Evolutionary conservation across 1,140 invertebrate species (phyloP).

Genomic region (Eriocheir sinensis): DNA sequence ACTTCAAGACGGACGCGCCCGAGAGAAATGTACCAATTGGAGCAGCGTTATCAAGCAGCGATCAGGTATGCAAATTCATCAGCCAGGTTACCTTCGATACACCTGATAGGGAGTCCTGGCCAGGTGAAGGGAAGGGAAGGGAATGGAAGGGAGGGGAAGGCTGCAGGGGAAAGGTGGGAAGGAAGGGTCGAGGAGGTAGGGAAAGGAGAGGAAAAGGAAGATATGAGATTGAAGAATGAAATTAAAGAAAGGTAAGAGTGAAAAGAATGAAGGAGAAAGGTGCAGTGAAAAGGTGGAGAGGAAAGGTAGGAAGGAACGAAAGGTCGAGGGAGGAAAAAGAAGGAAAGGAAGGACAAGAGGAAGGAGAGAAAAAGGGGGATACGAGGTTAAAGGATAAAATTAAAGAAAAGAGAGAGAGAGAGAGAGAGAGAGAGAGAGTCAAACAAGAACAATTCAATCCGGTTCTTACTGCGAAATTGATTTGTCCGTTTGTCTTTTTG

Average conservation of each 20-base stretch:
- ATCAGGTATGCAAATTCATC: constrained; percentile 64
- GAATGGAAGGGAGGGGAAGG: not conserved
- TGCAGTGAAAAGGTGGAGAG: not conserved
- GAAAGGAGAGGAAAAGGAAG: not conserved
- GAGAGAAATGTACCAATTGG: constrained; percentile 48
- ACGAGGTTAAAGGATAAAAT: too few species aligned
- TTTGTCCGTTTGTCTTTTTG: too few species aligned
- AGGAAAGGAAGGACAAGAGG: not conserved
- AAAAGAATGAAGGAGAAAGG: not conserved
- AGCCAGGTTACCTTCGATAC: constrained; percentile 43
- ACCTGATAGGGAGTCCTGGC: constrained; percentile 25
- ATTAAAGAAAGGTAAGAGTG: not conserved
- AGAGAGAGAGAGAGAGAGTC: not conserved
- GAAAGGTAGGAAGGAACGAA: not conserved
- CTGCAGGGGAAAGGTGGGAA: not conserved
- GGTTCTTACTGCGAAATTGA: too few species aligned
- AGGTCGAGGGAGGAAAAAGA: not conserved
- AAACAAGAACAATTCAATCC: not conserved
- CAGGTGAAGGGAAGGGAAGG: not conserved
- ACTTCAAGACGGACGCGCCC: not conserved
- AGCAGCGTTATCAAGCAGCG: not conserved
- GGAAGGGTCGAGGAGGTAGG: not conserved
- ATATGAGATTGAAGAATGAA: not conserved
- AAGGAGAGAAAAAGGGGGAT: not conserved
- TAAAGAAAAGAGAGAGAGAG: not conserved